phyloP scores from a whole-genome alignment of 2,797 vertebrate species.

The Crocodylus rhombifer region DNA sequence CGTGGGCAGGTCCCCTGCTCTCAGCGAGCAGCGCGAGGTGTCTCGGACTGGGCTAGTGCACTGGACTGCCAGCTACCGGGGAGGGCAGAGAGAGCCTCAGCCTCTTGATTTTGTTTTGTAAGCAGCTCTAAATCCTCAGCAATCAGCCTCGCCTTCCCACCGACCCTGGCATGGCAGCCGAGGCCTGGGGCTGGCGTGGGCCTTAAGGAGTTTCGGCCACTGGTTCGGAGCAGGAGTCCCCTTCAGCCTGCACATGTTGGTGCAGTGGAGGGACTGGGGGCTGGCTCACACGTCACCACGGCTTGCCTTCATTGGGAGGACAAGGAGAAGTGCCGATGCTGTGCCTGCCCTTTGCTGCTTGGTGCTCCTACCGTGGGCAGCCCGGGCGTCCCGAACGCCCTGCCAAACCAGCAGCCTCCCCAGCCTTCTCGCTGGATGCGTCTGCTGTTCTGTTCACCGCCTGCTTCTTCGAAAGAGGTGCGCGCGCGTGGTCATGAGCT shows the following conservation, averaged over 20 bases:
- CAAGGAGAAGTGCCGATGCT: background rate
- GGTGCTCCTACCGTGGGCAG: background rate
- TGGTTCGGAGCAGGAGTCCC: background rate
- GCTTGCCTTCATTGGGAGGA: background rate
- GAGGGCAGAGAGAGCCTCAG: too few relatives aligned
- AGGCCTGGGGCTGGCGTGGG: background rate
- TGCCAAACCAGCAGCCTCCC: background rate
- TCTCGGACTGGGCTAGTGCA: too few relatives aligned
- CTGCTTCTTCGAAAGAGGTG: background rate
- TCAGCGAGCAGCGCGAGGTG: too few relatives aligned
- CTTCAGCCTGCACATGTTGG: too few relatives aligned
- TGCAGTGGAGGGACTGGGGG: background rate
- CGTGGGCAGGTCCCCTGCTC: too few relatives aligned
- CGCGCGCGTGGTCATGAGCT: background rate
- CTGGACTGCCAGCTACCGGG: too few relatives aligned
- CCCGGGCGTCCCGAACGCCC: background rate
- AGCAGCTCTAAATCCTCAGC: background rate
- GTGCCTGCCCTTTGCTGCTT: background rate
- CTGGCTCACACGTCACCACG: background rate
- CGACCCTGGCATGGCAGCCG: fast-evolving
- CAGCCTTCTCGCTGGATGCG: background rate
- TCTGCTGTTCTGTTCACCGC: background rate
- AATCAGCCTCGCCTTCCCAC: background rate
- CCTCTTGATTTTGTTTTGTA: background rate
- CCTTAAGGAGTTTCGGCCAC: background rate